A percentile compares a stretch with the other conserved stretches of the same genome.
These are phyloP conservation scores for Semotilus atromaculatus DNA, from an alignment of 2,797 vertebrate species.

Conservation along the genomic window DNA sequence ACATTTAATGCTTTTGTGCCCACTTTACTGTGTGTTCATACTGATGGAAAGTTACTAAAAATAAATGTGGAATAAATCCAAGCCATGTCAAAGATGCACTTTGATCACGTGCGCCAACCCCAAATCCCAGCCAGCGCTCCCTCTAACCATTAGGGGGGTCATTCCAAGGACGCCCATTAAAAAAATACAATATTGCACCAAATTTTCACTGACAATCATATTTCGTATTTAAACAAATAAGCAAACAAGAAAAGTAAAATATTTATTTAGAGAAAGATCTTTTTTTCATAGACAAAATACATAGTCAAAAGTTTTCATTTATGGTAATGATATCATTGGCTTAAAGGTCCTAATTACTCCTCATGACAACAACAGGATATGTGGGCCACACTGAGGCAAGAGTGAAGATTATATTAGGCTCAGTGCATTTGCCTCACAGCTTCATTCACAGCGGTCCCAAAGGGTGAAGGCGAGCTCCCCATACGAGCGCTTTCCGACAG, in stretches of 20 bases:
- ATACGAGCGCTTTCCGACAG: slow-evolving; percentile 57
- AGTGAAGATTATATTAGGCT: slow-evolving; percentile 20
- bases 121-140: slow-evolving; percentile 16
- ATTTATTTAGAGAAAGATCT: not conserved
- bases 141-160: slow-evolving; percentile 29
- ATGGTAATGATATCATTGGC: not conserved
- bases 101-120: slow-evolving; percentile 14
- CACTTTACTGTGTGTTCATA: not conserved
- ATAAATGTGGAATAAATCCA: slow-evolving; percentile 25
- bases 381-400: slow-evolving; percentile 7
- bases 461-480: slow-evolving; percentile 31
- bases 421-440: slow-evolving; percentile 32
- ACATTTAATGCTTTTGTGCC: not conserved
- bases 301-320: not conserved
- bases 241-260: not conserved
- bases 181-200: not conserved
- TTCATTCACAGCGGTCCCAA: slow-evolving; percentile 34
- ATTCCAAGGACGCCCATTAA: slow-evolving; percentile 30
- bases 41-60: slow-evolving; percentile 8
- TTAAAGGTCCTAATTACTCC: not conserved
- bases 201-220: not conserved
- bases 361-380: not conserved
- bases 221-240: not conserved
- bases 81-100: slow-evolving; percentile 22
- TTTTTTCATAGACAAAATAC: not conserved